A percentile compares a stretch with the other conserved stretches of the same genome.
phyloP scores from a whole-genome alignment of 2,888 invertebrate genomes.

The Anarsia innoxiella region DNA sequence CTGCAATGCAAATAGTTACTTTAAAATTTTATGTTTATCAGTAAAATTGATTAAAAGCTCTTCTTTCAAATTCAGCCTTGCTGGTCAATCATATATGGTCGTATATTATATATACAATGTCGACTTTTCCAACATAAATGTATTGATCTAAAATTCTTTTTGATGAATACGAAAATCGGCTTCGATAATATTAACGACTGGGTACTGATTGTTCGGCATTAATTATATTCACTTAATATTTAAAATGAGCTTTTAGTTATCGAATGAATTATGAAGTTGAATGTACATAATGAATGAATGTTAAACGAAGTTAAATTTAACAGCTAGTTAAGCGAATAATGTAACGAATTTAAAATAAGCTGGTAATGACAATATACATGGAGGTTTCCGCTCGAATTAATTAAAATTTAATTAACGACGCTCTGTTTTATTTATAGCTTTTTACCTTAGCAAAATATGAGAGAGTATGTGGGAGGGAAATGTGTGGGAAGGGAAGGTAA shows the following conservation, averaged over 20 bases:
- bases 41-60: no score
- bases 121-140: no score
- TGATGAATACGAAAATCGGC: not conserved
- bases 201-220: no score
- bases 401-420: slow-evolving; percentile 11
- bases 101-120: no score
- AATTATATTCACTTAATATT: not conserved
- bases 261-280: not conserved
- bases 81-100: no score
- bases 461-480: no score
- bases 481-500: no score
- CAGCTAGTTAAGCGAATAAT: slow-evolving; percentile 5
- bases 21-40: no score
- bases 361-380: slow-evolving; percentile 3
- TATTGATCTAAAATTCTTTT: not conserved
- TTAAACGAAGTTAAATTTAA: not conserved
- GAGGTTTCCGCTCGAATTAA: slow-evolving; percentile 8
- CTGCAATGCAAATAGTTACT: no score
- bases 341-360: slow-evolving; percentile 10
- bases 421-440: slow-evolving; percentile 9
- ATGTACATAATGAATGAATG: not conserved
- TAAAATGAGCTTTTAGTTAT: not conserved
- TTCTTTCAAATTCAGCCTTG: no score
- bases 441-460: no score
- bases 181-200: no score